phyloP scores from a whole-genome alignment of 2,888 invertebrate species.

The Eristalinus sepulchralis region DNA sequence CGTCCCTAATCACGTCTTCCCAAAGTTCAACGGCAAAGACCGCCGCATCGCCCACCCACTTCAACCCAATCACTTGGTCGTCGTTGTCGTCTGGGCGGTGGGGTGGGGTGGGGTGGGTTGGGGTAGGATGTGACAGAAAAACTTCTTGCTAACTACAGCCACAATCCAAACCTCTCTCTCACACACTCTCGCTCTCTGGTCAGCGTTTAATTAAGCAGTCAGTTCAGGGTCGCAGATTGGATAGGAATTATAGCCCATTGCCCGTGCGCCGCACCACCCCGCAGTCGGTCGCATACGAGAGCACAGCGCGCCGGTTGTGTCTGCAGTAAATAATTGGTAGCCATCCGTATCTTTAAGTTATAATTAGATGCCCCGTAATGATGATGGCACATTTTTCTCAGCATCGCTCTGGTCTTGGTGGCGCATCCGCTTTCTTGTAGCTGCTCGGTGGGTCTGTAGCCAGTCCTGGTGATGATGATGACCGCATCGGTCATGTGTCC shows the following conservation, averaged over 20 bases:
- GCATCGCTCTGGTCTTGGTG: constrained; percentile 25
- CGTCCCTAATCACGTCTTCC: constrained; percentile 57
- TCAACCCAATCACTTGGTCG: neutral
- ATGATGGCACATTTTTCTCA: constrained; percentile 70
- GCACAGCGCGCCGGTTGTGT: constrained; percentile 52
- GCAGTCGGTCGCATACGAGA: neutral
- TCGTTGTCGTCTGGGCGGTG: neutral
- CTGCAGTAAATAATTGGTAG: constrained; percentile 71
- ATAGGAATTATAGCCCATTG: constrained; percentile 70
- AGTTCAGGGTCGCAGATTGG: constrained; percentile 72
- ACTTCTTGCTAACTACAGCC: constrained; percentile 46
- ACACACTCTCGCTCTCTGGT: constrained; percentile 49
- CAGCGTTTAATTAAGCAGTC: constrained; percentile 71
- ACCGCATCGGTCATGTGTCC: constrained; percentile 66
- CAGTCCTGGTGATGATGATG: constrained; percentile 40
- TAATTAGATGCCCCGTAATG: constrained; percentile 71
- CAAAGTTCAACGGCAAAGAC: constrained; percentile 49
- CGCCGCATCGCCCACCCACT: neutral
- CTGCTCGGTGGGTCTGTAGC: neutral
- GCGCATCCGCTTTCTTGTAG: constrained; percentile 22
- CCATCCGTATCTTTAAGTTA: constrained; percentile 70
- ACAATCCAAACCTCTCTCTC: neutral
- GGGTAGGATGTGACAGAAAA: constrained; percentile 54
- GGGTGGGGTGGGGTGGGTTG: neutral
- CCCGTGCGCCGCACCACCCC: neutral